phyloP scores from a whole-genome alignment of 2,113 vertebrate genomes.

The Rhodinocichla rosea region DNA sequence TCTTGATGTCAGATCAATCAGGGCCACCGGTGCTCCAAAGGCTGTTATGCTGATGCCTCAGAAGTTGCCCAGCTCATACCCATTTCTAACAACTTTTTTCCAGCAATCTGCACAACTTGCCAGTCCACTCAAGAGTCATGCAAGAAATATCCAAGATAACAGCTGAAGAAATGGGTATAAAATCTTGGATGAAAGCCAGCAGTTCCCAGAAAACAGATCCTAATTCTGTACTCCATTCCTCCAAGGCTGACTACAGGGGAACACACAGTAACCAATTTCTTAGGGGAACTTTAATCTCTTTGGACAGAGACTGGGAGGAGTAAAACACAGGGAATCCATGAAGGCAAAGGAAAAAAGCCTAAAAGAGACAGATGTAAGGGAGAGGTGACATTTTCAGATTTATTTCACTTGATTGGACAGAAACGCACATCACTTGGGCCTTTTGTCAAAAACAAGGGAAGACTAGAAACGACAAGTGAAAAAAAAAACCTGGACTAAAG shows the following conservation, averaged over 20 bases:
- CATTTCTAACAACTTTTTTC: background rate
- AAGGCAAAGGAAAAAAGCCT: background rate
- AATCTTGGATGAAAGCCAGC: background rate
- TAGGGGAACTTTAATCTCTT: background rate
- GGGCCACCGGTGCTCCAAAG: background rate
- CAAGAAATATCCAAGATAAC: background rate
- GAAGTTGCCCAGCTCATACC: background rate
- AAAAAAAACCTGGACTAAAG: background rate
- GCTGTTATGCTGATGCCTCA: background rate
- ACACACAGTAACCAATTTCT: background rate
- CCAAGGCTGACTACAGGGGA: background rate
- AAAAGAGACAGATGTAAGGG: background rate
- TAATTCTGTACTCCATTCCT: background rate
- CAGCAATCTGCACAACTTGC: background rate
- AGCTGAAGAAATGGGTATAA: background rate
- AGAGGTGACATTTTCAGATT: background rate
- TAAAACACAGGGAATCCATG: background rate
- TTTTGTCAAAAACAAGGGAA: background rate
- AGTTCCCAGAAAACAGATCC: background rate
- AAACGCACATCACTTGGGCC: background rate
- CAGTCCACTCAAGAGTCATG: background rate
- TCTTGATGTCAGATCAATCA: background rate
- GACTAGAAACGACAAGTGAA: background rate
- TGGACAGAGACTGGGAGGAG: background rate
- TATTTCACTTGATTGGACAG: background rate